These are phyloP conservation scores for Grallaria varia DNA, from an alignment of 2,113 vertebrate genomes.

Conservation along the genomic window DNA sequence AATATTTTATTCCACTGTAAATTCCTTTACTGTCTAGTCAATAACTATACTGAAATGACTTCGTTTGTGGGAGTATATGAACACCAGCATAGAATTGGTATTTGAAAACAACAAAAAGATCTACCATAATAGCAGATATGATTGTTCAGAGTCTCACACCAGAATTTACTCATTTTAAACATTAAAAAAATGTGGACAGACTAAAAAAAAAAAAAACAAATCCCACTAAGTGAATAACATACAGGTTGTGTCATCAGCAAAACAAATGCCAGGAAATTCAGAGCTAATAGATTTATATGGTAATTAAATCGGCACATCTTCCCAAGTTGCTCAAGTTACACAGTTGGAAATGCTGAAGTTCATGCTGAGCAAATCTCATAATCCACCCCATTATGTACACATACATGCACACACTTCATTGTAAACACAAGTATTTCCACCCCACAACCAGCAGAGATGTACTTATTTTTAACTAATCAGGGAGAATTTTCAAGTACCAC, in stretches of 20 bases:
- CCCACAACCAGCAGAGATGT: not conserved
- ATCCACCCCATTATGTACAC: conserved; percentile 28
- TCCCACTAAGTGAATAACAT: not conserved
- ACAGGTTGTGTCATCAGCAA: not conserved
- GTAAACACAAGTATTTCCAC: conserved; percentile 6
- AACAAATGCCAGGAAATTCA: conserved; percentile 7
- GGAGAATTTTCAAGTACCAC: not conserved
- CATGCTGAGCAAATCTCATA: conserved; percentile 38
- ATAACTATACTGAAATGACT: not conserved
- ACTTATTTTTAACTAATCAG: not conserved
- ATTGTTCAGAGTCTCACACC: not conserved
- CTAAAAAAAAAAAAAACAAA: not conserved
- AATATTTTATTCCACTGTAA: not conserved
- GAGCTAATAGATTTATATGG: conserved; percentile 2
- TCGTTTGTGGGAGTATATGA: not conserved
- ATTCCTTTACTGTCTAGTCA: not conserved
- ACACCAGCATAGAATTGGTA: not conserved
- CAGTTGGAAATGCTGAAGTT: conserved; percentile 22
- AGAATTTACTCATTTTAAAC: not conserved
- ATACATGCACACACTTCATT: not conserved
- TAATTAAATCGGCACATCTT: conserved; percentile 31
- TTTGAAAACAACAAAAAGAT: not conserved
- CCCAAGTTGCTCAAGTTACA: conserved; percentile 38
- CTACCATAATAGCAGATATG: not conserved
- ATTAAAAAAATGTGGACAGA: not conserved